Evolutionary conservation across 2,888 invertebrate genomes (phyloP), one percentile per base, ranked within the genome.

Genomic region (Drosophila yooni): DNA sequence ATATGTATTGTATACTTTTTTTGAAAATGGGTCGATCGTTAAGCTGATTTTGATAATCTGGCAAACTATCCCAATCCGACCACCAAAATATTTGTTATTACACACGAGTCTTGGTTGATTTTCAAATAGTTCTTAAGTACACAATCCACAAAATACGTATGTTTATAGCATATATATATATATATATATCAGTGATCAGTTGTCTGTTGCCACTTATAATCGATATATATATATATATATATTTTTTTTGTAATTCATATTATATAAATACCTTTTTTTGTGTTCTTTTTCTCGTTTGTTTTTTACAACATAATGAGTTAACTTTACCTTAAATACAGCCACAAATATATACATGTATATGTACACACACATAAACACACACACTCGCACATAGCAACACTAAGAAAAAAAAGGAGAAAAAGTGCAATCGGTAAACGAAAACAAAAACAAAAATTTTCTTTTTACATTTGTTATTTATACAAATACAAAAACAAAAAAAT

Each of bases 381-480:
- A 70, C 52, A 71, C 52, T 65, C 54, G 68, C 59, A 63, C 46
- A 58, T 57, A 74, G 61, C 70, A 70, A 73, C 56, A 70, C 52
- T 54, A 64, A 68, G 66, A 69, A 69, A 71, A 73, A 73, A 80
- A 82, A 82, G 83, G 74, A 74, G 70, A 71, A 76, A 80, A 81
- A 83, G 87, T 86, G 85, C 85, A 86, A 86, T 85, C 72, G 74
- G 81, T 72, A 76, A 79, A 75, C 46, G 40, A 83, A 21, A 82
- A 79, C 56, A 51, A 65, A 70, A 64, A 53, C 56, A 65, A 29
- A 46, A 74, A 70, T 56, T 57, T 79, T 73, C 57, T 60, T 76
- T 85, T 81, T 79, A 85, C 76, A 78, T 80, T 84, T 85, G 78
- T 84, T 80, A 82, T 66, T 78, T 76, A 80, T 76, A 71, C 63